Evolutionary conservation across 2,888 invertebrate genomes (phyloP).

Genomic region (Ischnura elegans): DNA sequence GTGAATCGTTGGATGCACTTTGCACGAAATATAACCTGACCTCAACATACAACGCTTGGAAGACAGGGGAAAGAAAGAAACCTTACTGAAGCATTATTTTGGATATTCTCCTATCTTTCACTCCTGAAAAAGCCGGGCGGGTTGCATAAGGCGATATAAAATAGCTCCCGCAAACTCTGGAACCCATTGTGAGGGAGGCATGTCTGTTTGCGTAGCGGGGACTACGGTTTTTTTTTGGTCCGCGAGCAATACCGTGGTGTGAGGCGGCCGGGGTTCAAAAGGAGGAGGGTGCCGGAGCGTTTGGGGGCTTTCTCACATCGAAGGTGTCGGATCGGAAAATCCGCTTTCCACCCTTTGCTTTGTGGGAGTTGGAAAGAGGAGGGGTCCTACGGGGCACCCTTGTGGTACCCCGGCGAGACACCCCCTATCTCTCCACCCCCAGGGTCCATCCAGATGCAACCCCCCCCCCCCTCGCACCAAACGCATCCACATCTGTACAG

Average conservation of each 20-base stretch:
- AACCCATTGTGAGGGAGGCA: neutral
- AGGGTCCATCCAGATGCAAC: slow-evolving; percentile 45
- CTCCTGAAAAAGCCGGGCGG: slow-evolving; percentile 25
- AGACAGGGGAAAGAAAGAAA: neutral
- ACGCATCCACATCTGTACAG: slow-evolving; percentile 8
- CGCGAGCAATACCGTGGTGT: neutral
- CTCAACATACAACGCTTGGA: neutral
- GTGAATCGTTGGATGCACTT: neutral
- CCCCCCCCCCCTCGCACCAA: neutral
- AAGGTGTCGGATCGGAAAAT: slow-evolving; percentile 63
- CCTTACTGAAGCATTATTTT: neutral
- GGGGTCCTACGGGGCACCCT: neutral
- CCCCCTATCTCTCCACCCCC: slow-evolving; percentile 21
- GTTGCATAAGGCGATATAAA: slow-evolving; percentile 44
- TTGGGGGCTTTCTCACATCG: slow-evolving; percentile 46
- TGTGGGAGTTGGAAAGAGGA: neutral
- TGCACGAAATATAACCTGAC: neutral
- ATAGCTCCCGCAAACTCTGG: slow-evolving; percentile 10
- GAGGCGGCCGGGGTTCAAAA: neutral
- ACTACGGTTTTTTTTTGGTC: neutral
- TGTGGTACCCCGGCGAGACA: neutral
- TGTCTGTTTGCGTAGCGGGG: neutral
- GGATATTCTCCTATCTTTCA: neutral
- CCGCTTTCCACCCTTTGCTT: slow-evolving; percentile 50
- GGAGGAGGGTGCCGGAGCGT: neutral